Evolutionary conservation across 2,113 vertebrate species (phyloP).

Genomic region (Microcebus griseorufus): DNA sequence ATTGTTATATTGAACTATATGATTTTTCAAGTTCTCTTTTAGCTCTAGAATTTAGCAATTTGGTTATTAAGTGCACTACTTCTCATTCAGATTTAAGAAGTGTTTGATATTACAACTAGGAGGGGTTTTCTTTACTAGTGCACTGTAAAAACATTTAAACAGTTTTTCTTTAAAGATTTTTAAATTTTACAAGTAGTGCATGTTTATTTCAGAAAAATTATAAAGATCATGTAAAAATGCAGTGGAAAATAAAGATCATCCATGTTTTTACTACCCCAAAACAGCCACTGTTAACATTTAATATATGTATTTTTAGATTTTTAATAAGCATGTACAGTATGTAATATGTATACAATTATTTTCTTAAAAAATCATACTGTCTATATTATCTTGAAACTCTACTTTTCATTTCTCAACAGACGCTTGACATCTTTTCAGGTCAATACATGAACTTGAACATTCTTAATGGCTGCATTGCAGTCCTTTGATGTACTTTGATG

Average conservation of each 20-base stretch:
- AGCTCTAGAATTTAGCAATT: neutral
- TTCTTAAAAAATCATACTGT: neutral
- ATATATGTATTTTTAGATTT: no score
- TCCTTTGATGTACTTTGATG: neutral
- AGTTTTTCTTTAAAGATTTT: neutral
- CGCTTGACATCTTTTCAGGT: neutral
- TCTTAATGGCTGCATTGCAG: neutral
- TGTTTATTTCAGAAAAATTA: neutral
- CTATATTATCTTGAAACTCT: neutral
- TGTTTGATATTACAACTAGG: neutral
- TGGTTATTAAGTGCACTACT: neutral
- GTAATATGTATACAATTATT: neutral
- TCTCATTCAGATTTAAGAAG: neutral
- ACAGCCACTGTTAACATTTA: neutral
- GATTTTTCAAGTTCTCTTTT: neutral
- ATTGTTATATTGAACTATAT: no score
- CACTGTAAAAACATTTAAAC: neutral
- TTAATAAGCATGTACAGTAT: neutral
- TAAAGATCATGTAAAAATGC: neutral
- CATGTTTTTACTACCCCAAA: neutral
- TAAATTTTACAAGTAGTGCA: neutral
- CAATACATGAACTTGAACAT: neutral
- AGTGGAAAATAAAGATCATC: neutral
- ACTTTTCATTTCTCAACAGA: neutral
- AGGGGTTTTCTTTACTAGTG: neutral